Evolutionary conservation across 2,888 invertebrate genomes (phyloP).

Genomic region (Archips crataeganus): DNA sequence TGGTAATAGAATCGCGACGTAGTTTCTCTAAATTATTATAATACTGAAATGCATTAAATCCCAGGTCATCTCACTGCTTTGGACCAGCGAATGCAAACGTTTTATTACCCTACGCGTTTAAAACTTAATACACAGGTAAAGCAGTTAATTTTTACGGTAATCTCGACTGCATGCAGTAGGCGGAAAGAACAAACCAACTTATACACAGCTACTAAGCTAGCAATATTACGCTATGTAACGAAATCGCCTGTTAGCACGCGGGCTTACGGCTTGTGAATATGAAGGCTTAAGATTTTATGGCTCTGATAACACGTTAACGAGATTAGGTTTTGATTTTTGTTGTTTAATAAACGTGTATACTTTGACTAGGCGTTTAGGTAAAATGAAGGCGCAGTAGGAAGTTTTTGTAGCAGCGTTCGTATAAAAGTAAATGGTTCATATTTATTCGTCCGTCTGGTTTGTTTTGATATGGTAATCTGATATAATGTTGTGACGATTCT

Average conservation of each 20-base stretch:
- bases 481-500: no score
- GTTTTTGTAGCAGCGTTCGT: background rate
- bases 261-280: conserved; percentile 52
- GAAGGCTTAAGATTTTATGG: conserved; percentile 51
- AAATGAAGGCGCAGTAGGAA: background rate
- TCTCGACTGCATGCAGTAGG: conserved; percentile 66
- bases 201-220: conserved; percentile 50
- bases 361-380: background rate
- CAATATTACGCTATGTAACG: conserved; percentile 59
- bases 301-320: conserved; percentile 26
- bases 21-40: no score
- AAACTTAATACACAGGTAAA: conserved; percentile 58
- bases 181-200: conserved; percentile 56
- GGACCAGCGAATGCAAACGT: background rate
- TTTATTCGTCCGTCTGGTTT: no score
- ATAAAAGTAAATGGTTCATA: background rate
- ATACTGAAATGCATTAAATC: background rate
- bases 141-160: conserved; percentile 75
- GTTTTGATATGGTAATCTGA: no score
- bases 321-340: conserved; percentile 33
- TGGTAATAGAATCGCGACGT: no score
- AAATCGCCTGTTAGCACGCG: conserved; percentile 62
- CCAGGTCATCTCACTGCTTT: background rate
- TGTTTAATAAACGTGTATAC: background rate
- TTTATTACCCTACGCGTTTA: conserved; percentile 21